phyloP scores from a whole-genome alignment of 2,113 vertebrate genomes.

The Micronisus gabar region DNA sequence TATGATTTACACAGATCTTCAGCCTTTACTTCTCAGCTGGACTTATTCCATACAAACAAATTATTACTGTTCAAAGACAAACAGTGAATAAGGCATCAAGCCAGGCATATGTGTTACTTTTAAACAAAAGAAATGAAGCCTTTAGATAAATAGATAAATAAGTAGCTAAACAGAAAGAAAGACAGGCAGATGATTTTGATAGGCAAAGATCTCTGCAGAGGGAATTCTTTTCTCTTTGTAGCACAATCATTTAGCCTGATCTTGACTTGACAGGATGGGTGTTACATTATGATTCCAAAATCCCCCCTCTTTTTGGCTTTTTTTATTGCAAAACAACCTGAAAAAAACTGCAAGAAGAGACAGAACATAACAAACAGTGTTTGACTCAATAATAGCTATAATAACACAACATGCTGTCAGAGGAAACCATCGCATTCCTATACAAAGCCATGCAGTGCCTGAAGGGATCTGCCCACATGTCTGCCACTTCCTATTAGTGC shows the following conservation, averaged over 20 bases:
- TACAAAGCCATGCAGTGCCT: constrained; percentile 7
- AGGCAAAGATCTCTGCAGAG: background rate
- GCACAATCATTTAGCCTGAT: background rate
- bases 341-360: background rate
- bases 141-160: constrained; percentile 36
- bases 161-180: background rate
- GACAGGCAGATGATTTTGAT: background rate
- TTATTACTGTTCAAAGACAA: background rate
- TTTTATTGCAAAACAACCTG: background rate
- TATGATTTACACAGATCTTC: constrained; percentile 6
- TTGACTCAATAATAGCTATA: background rate
- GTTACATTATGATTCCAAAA: background rate
- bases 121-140: constrained; percentile 14
- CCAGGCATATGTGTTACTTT: background rate
- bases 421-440: constrained; percentile 46
- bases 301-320: background rate
- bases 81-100: background rate
- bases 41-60: background rate
- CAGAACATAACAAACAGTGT: background rate
- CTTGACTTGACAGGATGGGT: background rate
- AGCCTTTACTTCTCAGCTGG: constrained; percentile 6
- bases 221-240: background rate
- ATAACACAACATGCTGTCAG: background rate
- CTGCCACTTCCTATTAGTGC: constrained; percentile 12
- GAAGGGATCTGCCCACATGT: constrained; percentile 37